These are phyloP conservation scores for Eptatretus atami DNA, from an alignment of 2,797 vertebrate species.

Conservation along the genomic window DNA sequence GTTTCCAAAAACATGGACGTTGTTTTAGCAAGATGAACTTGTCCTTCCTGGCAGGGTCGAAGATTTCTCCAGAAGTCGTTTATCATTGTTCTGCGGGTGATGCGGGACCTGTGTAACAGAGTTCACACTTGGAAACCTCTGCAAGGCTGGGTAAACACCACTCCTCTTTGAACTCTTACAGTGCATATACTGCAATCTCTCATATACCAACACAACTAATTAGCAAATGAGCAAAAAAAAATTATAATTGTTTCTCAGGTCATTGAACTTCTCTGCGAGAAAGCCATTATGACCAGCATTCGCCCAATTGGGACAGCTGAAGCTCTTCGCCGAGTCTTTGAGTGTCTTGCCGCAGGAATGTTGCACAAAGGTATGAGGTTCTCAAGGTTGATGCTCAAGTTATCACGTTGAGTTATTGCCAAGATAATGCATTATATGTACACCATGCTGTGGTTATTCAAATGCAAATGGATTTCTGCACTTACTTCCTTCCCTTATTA, in stretches of 20 bases:
- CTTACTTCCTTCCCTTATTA: too few species aligned
- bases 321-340: constrained; percentile 60
- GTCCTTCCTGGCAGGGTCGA: constrained; percentile 38
- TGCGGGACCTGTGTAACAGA: constrained; percentile 63
- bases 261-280: constrained; percentile 77
- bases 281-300: constrained; percentile 79
- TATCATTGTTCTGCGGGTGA: constrained; percentile 78
- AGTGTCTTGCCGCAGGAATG: constrained; percentile 82
- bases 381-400: too few species aligned
- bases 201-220: too few species aligned
- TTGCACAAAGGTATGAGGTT: constrained; percentile 39
- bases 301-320: constrained; percentile 82
- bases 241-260: constrained; percentile 19
- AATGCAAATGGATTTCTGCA: too few species aligned
- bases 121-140: constrained; percentile 68
- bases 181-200: too few species aligned
- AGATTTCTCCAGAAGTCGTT: constrained; percentile 85
- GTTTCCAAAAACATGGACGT: too few species aligned
- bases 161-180: too few species aligned
- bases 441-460: too few species aligned
- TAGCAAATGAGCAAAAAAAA: too few species aligned
- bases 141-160: constrained; percentile 51
- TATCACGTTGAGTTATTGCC: too few species aligned
- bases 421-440: too few species aligned
- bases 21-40: background rate